These are phyloP conservation scores for Sciaenops ocellatus DNA, from an alignment of 2,797 vertebrate species.

Conservation along the genomic window DNA sequence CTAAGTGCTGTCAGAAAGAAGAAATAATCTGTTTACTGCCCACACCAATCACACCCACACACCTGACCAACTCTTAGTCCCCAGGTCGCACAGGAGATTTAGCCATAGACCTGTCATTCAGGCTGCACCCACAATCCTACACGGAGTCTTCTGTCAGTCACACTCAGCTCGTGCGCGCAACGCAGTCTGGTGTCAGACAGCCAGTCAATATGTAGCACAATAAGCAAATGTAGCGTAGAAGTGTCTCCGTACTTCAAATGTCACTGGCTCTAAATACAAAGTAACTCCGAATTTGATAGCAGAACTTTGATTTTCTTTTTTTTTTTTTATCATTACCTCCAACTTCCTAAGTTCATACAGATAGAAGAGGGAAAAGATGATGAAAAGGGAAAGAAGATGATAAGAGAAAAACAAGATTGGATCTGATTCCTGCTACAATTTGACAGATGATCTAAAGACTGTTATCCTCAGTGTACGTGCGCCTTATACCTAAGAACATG, in stretches of 20 bases:
- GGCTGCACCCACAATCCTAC: slow-evolving; percentile 57
- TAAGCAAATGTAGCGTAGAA: slow-evolving; percentile 50
- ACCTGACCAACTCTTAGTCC: slow-evolving; percentile 59
- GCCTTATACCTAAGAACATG: slow-evolving; percentile 50
- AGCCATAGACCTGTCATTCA: slow-evolving; percentile 66
- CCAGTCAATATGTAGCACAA: slow-evolving; percentile 41
- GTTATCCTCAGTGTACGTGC: slow-evolving; percentile 35
- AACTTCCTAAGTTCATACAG: slow-evolving; percentile 27
- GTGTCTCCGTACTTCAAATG: slow-evolving; percentile 55
- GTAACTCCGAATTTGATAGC: slow-evolving; percentile 16
- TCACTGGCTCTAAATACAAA: slow-evolving; percentile 35
- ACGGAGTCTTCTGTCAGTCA: slow-evolving; percentile 64
- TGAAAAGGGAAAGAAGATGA: slow-evolving; percentile 44
- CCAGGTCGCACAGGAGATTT: slow-evolving; percentile 58
- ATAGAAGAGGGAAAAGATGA: slow-evolving; percentile 21
- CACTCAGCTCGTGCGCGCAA: slow-evolving; percentile 29
- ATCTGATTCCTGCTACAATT: slow-evolving; percentile 52
- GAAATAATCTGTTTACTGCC: slow-evolving; percentile 56
- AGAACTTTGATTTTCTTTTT: slow-evolving; percentile 13
- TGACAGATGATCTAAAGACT: slow-evolving; percentile 65
- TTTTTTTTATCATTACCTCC: background rate
- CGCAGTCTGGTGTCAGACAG: slow-evolving; percentile 42
- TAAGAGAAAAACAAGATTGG: slow-evolving; percentile 45
- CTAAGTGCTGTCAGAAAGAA: slow-evolving; percentile 25
- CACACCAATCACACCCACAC: slow-evolving; percentile 64